Conservation (phyloP, 2,797 vertebrate species). For the Morus bassanus region DNA sequence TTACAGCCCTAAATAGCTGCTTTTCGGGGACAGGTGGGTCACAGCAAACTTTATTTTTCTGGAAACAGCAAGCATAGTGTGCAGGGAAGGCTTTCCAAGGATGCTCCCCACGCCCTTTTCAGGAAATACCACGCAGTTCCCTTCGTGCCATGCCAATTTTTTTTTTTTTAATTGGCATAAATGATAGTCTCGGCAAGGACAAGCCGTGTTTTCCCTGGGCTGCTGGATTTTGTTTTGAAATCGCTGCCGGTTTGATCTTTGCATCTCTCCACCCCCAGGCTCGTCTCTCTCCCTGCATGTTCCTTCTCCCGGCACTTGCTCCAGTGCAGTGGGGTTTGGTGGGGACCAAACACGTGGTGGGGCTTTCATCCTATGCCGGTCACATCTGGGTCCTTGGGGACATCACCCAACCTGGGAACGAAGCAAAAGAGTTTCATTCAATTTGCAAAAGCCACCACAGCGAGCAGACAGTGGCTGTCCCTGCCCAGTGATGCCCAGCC, state of each 20-base stretch:
- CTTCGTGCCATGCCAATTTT: slow-evolving; percentile 56
- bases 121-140: slow-evolving; percentile 67
- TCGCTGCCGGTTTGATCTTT: background rate
- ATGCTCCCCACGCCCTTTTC: slow-evolving; percentile 63
- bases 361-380: background rate
- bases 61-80: slow-evolving; percentile 65
- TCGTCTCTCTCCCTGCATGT: background rate
- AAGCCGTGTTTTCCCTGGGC: background rate
- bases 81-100: slow-evolving; percentile 67
- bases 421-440: background rate
- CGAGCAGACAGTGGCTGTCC: background rate
- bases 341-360: background rate
- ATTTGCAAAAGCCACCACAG: background rate
- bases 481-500: background rate
- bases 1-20: slow-evolving; percentile 56
- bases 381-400: accelerated
- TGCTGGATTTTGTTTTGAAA: slow-evolving; percentile 5
- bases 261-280: background rate
- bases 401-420: background rate
- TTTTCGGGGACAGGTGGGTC: slow-evolving; percentile 64
- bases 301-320: background rate
- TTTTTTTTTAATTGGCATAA: slow-evolving; percentile 52
- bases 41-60: slow-evolving; percentile 41
- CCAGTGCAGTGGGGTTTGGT: background rate
- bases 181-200: background rate